phyloP scores from a whole-genome alignment of 2,797 vertebrate genomes.

The Enteromius radiatus region DNA sequence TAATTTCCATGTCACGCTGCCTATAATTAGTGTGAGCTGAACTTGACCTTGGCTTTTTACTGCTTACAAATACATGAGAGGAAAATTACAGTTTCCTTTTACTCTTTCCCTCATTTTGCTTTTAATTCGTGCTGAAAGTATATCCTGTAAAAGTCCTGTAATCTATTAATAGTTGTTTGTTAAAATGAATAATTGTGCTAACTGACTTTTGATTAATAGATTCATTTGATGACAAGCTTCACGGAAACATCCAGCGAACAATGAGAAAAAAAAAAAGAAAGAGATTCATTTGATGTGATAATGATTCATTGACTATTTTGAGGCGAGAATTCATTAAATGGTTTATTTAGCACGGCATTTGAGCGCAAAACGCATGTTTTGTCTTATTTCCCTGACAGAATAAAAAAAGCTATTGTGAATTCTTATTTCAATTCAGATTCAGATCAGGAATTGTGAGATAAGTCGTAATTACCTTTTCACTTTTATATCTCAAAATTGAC shows the following conservation, averaged over 20 bases:
- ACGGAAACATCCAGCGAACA: neutral
- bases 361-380: neutral
- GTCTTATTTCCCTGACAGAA: neutral
- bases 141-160: neutral
- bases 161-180: neutral
- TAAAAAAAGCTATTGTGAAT: neutral
- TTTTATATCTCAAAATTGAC: neutral
- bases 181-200: neutral
- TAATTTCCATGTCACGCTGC: conserved; percentile 54
- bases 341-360: neutral
- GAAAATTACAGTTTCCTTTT: conserved; percentile 29
- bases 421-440: neutral
- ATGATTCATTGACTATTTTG: neutral
- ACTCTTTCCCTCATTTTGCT: neutral
- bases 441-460: neutral
- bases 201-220: conserved; percentile 15
- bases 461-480: neutral
- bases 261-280: neutral
- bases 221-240: conserved; percentile 18
- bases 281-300: neutral
- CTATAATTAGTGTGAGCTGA: conserved; percentile 57
- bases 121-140: neutral
- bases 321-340: neutral
- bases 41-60: conserved; percentile 59
- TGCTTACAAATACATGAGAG: conserved; percentile 26